phyloP scores from a whole-genome alignment of 2,113 vertebrate species.

The pig (Sus scrofa) region DNA sequence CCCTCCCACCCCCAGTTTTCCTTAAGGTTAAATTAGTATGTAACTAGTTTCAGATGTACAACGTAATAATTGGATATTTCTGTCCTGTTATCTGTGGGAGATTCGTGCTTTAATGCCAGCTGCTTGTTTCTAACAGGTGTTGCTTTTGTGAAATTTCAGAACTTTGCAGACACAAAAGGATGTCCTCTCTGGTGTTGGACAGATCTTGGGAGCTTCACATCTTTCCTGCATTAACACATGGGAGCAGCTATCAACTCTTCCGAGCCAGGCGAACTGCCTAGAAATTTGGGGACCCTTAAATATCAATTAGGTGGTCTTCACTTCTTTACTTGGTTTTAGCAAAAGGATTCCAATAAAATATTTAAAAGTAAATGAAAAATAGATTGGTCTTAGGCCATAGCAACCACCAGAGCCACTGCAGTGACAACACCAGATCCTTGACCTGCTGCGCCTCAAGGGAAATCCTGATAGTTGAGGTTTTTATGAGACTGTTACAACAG shows the following conservation, averaged over 20 bases:
- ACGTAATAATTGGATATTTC: no score
- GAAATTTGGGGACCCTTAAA: not conserved
- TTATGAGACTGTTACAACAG: not conserved
- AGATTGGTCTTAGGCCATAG: not conserved
- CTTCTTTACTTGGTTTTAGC: not conserved
- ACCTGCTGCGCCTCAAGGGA: no score
- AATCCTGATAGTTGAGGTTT: not conserved
- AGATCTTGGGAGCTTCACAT: not conserved
- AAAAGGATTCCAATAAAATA: conserved; percentile 44
- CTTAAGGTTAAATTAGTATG: no score
- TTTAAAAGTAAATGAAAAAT: not conserved
- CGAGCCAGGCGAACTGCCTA: not conserved
- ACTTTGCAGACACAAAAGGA: not conserved
- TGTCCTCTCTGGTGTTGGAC: not conserved
- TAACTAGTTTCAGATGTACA: no score
- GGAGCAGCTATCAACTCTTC: not conserved
- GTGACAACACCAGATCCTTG: no score
- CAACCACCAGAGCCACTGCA: no score
- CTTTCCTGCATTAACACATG: not conserved
- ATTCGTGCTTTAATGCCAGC: not conserved
- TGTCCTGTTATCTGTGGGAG: no score
- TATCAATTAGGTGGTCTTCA: not conserved
- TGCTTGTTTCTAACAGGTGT: not conserved
- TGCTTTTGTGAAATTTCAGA: conserved; percentile 62
- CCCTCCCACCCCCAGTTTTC: no score